Conservation (phyloP, 1,140 invertebrate species). For the Tetramorium simillimum region DNA sequence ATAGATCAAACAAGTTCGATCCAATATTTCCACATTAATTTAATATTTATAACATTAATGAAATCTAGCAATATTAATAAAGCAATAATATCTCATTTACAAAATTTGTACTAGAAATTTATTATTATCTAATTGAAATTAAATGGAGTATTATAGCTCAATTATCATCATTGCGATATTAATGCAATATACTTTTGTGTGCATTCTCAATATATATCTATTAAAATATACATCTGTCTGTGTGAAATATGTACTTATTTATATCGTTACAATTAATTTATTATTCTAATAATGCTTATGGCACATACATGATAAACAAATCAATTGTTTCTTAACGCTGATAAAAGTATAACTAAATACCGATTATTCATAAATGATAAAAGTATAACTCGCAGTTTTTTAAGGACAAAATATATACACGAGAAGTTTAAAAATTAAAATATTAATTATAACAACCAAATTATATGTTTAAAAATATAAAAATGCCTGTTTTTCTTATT, state of each 20-base stretch:
- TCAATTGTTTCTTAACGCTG: not conserved
- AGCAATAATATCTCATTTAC: constrained; percentile 19
- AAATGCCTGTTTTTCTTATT: not conserved
- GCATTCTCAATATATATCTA: not conserved
- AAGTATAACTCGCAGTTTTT: not conserved
- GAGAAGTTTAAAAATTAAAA: not conserved
- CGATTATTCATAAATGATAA: not conserved
- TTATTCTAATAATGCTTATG: constrained; percentile 8
- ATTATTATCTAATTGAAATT: constrained; percentile 8
- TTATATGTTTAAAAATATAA: not conserved
- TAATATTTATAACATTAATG: not conserved
- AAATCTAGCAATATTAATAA: constrained; percentile 5
- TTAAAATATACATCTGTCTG: not conserved
- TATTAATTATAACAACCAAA: not conserved
- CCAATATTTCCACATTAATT: constrained; percentile 2
- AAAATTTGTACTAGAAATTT: constrained; percentile 16
- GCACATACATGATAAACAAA: not conserved
- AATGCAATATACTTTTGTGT: not conserved
- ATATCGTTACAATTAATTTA: not conserved
- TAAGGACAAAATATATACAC: not conserved
- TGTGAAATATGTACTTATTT: not conserved
- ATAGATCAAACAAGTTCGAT: not conserved
- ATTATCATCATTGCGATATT: constrained; percentile 2
- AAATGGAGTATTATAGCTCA: not conserved
- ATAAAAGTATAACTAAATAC: not conserved